phyloP scores from a whole-genome alignment of 2,113 vertebrate species.

The Coturnix japonica region DNA sequence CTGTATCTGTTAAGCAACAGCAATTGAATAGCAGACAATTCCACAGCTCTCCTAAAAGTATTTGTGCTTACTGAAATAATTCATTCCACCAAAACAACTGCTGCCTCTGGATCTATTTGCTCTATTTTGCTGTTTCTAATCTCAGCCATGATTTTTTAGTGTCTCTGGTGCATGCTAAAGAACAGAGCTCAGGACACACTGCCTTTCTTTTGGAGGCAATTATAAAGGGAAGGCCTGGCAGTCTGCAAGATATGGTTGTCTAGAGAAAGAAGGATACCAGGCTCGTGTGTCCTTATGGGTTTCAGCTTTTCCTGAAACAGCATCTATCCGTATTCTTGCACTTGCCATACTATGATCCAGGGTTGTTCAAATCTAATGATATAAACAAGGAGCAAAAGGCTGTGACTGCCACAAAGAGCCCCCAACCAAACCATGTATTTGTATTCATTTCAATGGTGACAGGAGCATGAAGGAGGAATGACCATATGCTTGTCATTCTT shows the following conservation, averaged over 20 bases:
- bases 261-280: not conserved
- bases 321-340: not conserved
- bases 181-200: not conserved
- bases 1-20: not conserved
- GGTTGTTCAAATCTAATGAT: not conserved
- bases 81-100: not conserved
- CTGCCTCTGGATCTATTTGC: no score
- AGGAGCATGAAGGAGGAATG: not conserved
- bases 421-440: not conserved
- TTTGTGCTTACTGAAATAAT: not conserved
- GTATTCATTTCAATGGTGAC: not conserved
- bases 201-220: not conserved
- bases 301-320: not conserved
- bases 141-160: accelerated
- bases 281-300: not conserved
- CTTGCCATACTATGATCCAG: not conserved
- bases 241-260: no score
- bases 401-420: not conserved
- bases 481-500: not conserved
- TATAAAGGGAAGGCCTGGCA: not conserved
- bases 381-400: not conserved
- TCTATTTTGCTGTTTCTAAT: not conserved
- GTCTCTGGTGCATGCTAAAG: not conserved
- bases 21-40: not conserved
- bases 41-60: not conserved